Base-by-base conservation (phyloP, 2,113 vertebrate genomes). In the Tachycineta bicolor region DNA sequence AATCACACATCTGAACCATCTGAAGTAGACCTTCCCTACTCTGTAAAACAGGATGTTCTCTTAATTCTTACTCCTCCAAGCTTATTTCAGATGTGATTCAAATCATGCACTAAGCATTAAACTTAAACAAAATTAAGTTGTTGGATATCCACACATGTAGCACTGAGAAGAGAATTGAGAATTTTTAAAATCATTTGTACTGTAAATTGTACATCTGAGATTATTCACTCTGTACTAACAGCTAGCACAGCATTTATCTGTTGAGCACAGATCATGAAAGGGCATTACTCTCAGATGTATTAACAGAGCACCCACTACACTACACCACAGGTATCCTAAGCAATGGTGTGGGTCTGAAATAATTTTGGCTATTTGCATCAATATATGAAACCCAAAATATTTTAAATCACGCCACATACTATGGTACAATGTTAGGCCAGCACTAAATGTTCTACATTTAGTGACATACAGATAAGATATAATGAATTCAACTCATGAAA, bases 331-430 rank as follows among this genome's bases (percentile, higher is more conserved):
- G 12, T 41, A 49, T 5, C 56, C 83, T 52, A 7, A 68, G 62
- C 76, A 63, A 46, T 1, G 2, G 7, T 13, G 12, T 5, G 28
- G 82, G 19, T 10, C 53, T 44, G 71, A 92, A 64, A 52, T 29
- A n/a, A 84, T 49, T 62, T 63, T 24, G 59, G 10, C 29, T 55
- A 33, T 55, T 73, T 69, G 12, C 28, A 76, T 37, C 79, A 55
- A 47, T 10, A 44, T 3, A 1, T 64, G 69, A 83, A 86, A 83
- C 0, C 0, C 0, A 1, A 39, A 10, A 28, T 5, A 14, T 50
- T 83, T 69, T 41, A 78, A 46, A 60, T 64, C 63, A 37, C 0
- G 0, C 28, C 31, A 70, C n/a, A 8, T 2, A 6, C 52, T 46
- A 33, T 4, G 13, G 31, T 28, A 78, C 1, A 4, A 33, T 1